Base-by-base conservation (phyloP, 1,140 invertebrate genomes). In the Bombus picipes region DNA sequence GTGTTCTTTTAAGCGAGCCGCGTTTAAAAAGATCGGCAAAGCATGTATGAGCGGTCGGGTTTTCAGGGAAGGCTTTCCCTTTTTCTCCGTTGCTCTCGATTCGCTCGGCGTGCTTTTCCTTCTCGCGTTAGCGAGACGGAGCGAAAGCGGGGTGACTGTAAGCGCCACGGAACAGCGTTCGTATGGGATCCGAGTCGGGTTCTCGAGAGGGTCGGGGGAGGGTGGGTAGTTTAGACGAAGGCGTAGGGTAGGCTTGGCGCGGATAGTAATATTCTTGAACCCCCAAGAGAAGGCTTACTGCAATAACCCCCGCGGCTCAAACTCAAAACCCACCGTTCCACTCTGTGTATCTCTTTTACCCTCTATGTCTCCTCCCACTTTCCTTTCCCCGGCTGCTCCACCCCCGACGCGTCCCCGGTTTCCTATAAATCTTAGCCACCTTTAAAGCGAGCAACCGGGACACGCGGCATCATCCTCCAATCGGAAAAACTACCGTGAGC, bases 261-360 rank as follows among this genome's bases (percentile, higher is more conserved):
- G 91, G 91, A 93, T 93, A 91, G 94, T 94, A 94, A 95, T 95
- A 95, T 95, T 95, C 92, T 94, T 94, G 91, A 94, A 95, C 92
- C 94, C 94, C 94, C 94, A 94, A 93, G 94, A 95, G 94, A 92
- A 94, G 94, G 94, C 94, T 94, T 94, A 94, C 93, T 94, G 94
- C 94, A 95, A 95, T 94, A 95, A 95, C 94, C 94, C 94, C 92
- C 92, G 90, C 93, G 92, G 93, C 92, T 94, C 92, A 92, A 93
- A 92, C 93, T 92, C 92, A 94, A 94, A 94, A 91, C 91, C 92
- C 89, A 88, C 83, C 91, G 83, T 86, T 90, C 47, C 88, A 87
- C 90, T 91, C 91, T 84, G 84, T 91, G 87, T 92, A 88, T 92
- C 89, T 90, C 90, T 87, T 86, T 91, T 89, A 83, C 88, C 79